Base-by-base conservation (phyloP, 2,888 invertebrate genomes). In the Sarcophaga rosellei region DNA sequence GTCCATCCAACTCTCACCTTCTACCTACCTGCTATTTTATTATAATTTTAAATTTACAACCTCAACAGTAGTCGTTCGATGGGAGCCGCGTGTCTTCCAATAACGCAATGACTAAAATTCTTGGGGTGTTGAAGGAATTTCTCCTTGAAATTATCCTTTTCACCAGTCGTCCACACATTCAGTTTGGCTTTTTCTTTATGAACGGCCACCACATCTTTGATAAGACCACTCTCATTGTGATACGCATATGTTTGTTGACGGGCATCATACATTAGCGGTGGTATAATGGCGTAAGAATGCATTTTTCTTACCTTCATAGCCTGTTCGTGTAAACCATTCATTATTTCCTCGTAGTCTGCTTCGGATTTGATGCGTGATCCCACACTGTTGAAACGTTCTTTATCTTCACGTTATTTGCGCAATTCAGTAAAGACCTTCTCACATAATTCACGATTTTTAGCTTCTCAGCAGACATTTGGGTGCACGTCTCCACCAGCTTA, bases 121-220 rank as follows among this genome's bases (percentile, higher is more conserved):
- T 99, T 99, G 84, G 99, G 99, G 93, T 99, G 99, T 93, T 98
- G 98, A 70, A 99, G 95, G 94, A 98, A 99, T 94, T 99, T 99
- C 93, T 98, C 98, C 89, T 96, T 96, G 94, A 99, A 98, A 80
- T 97, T 94, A 89, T 98, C 98, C 90, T 97, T 96, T 94, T 99
- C 99, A 78, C 95, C 95, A 66, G 96, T 95, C 72, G 98, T 97
- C 99, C 99, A 99, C 81, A 98, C 95, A 93, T 98, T 98, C 59
- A 97, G 94, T 88, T 96, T 95, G 91, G 97, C 96, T 76, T 97
- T 95, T 91, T 97, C 97, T 91, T 97, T 97, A 93, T 98, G 97
- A 87, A 96, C 95, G 3, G 95, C 94, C 90, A 96, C 96, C 95
- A 97, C 96, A 92, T 97, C 96, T 91, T 95, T 95, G 86, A 98